Evolutionary conservation across 2,888 invertebrate species (phyloP), one percentile per base, ranked within the genome.

Genomic region (Heliconius ethilla): DNA sequence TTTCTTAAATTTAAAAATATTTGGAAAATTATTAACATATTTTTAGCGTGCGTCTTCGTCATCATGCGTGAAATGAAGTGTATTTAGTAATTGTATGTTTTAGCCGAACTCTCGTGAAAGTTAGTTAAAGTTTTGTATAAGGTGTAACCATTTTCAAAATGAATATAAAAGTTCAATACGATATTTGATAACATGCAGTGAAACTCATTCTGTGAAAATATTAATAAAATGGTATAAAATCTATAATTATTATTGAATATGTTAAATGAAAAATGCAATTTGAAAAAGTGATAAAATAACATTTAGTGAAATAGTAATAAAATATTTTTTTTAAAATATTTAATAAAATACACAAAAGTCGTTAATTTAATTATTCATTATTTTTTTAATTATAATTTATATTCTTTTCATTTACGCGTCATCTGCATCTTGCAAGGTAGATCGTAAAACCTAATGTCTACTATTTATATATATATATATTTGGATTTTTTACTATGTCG

Each of bases 151-250:
- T 13, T n/a, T n/a, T 67, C 10, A 67, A 37, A 67, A 67, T 67
- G 6, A n/a, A 67, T 67, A 37, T 9, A 22, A 37, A 37, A 10
- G 3, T 65, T 65, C 13, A 40, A n/a, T 6, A 66, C 67, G 6
- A 40, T 37, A n/a, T 37, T 67, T 67, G 67, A n/a, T 25, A 67
- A 40, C 40, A 67, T 69, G 69, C 40, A 40, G 15, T 69, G 69
- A 18, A 25, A 69, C 15, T 37, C 6, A 13, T 69, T 40, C 37
- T n/a, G 69, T 69, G 69, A 40, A 69, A 69, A 40, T 69, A 40
- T 40, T 18, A 25, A 69, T 69, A 40, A 25, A 40, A 67, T 67
- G 67, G 22, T 67, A 51, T 18, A 6, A 18, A 51, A 7, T 18
- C 2, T 51, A 51, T 51, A 18, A 51, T 51, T 51, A 51, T 51